Conservation (phyloP, 2,113 vertebrate genomes). For the Rhagologus leucostigma region DNA sequence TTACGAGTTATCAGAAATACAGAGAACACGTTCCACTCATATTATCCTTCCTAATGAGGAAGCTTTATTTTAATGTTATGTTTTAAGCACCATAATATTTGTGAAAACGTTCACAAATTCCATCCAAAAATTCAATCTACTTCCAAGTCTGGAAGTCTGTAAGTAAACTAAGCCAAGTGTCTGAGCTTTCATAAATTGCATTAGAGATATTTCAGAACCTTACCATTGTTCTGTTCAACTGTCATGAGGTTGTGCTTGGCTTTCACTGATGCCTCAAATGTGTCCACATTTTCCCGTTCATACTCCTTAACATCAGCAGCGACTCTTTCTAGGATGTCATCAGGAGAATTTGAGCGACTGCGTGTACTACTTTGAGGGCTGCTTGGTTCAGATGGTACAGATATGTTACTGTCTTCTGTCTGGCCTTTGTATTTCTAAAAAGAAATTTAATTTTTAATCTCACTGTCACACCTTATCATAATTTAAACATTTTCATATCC, state of each 20-base stretch:
- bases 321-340: conserved; percentile 92
- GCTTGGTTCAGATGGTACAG: conserved; percentile 88
- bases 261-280: conserved; percentile 93
- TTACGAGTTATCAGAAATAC: neutral
- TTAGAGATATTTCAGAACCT: neutral
- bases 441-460: neutral
- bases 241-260: conserved; percentile 97
- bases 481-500: neutral
- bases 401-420: conserved; percentile 91
- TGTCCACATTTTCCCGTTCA: conserved; percentile 93
- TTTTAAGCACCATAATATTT: neutral
- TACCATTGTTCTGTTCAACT: conserved; percentile 93
- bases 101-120: neutral
- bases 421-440: conserved; percentile 89
- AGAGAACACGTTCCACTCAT: neutral
- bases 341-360: conserved; percentile 92
- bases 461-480: neutral
- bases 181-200: neutral
- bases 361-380: conserved; percentile 94
- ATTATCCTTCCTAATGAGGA: neutral
- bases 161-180: neutral
- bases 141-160: neutral
- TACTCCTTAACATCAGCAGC: conserved; percentile 98
- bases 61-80: neutral
- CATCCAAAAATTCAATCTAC: neutral